A percentile compares a stretch with the other conserved stretches of the same genome.
These are phyloP conservation scores for Trilocha varians DNA, from an alignment of 2,888 invertebrate species.

Conservation along the genomic window DNA sequence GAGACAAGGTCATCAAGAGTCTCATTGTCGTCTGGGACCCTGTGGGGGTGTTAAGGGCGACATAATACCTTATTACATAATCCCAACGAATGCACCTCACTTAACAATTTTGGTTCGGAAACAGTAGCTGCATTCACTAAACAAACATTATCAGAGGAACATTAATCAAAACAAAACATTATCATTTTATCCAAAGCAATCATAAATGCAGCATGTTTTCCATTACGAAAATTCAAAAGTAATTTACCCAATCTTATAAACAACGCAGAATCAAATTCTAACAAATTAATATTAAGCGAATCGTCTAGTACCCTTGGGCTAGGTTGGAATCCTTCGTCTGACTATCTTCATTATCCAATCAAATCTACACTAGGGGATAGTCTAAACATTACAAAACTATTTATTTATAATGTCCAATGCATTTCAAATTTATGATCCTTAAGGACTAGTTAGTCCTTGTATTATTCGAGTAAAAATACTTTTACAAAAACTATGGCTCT, in stretches of 20 bases:
- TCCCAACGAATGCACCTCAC: too few species aligned
- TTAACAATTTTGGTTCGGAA: too few species aligned
- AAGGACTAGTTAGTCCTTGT: slow-evolving; percentile 16
- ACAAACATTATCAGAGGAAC: too few species aligned
- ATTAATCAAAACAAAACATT: too few species aligned
- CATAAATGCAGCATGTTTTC: slow-evolving; percentile 13
- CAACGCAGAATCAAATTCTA: slow-evolving; percentile 2
- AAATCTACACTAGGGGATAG: slow-evolving; percentile 5
- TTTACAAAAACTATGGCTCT: slow-evolving; percentile 17
- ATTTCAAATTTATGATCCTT: slow-evolving; percentile 16
- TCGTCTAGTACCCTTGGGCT: slow-evolving; percentile 19
- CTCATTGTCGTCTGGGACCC: too few species aligned
- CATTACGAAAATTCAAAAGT: slow-evolving; percentile 17
- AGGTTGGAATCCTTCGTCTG: slow-evolving; percentile 14
- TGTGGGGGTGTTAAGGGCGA: too few species aligned
- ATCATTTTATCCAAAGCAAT: too few species aligned
- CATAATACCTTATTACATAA: too few species aligned
- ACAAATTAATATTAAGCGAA: slow-evolving; percentile 2
- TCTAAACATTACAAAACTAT: slow-evolving; percentile 20
- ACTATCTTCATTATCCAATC: slow-evolving; percentile 15
- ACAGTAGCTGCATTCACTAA: too few species aligned
- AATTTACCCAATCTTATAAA: slow-evolving; percentile 7
- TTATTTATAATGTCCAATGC: slow-evolving; percentile 12
- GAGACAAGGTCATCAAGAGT: too few species aligned
- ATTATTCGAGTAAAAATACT: slow-evolving; percentile 18